Percentiles rank a stretch among this genome's conserved stretches.
These are phyloP conservation scores for Gryllus longicercus DNA, from an alignment of 2,888 invertebrate genomes.

Conservation along the genomic window DNA sequence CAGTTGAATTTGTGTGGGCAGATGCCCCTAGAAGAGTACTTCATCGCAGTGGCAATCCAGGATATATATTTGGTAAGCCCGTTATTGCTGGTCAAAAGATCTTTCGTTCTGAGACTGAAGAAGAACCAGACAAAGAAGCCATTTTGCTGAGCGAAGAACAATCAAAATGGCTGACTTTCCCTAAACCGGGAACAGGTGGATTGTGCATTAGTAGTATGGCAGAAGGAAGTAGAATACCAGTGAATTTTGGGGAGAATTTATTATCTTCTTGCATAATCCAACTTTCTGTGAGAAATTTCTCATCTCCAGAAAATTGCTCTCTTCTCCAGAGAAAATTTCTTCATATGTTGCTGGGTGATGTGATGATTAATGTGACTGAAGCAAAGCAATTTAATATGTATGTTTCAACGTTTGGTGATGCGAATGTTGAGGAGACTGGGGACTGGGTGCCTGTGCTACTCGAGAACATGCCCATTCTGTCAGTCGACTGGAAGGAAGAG, in stretches of 20 bases:
- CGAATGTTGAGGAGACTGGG: constrained; percentile 45
- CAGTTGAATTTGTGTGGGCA: constrained; percentile 33
- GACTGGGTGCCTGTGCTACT: constrained; percentile 52
- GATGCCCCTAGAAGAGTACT: constrained; percentile 40
- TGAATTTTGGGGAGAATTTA: constrained; percentile 45
- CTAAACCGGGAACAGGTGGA: constrained; percentile 41
- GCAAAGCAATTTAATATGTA: constrained; percentile 42
- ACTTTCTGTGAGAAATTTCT: constrained; percentile 42
- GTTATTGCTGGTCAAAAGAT: constrained; percentile 52
- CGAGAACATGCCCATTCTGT: constrained; percentile 42
- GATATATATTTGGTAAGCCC: constrained; percentile 66
- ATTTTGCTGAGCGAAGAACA: constrained; percentile 37
- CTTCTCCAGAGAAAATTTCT: constrained; percentile 45
- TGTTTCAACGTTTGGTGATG: constrained; percentile 53
- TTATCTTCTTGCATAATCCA: constrained; percentile 43
- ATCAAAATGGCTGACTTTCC: constrained; percentile 43
- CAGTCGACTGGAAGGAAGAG: constrained; percentile 38
- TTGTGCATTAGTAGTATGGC: constrained; percentile 39
- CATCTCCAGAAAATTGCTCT: constrained; percentile 41
- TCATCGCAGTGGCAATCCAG: constrained; percentile 69
- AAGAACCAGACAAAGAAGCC: constrained; percentile 38
- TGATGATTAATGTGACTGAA: constrained; percentile 43
- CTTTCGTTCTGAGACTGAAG: constrained; percentile 38
- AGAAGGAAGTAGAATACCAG: constrained; percentile 39
- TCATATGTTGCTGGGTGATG: constrained; percentile 40